Conservation (phyloP, 2,797 vertebrate genomes). For the Sarcoramphus papa region DNA sequence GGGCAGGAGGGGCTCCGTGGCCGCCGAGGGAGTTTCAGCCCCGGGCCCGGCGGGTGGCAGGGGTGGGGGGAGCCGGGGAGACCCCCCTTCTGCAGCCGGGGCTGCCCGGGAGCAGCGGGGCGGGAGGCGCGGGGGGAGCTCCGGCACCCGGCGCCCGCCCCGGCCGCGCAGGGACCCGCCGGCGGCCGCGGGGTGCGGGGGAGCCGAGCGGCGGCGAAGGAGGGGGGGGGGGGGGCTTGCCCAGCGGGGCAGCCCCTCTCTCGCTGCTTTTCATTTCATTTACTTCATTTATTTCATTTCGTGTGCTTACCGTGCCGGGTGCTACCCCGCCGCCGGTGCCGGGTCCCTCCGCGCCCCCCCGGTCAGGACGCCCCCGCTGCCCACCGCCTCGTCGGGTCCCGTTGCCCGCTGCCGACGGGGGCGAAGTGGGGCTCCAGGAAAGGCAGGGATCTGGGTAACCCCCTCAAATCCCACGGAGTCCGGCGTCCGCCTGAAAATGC, state of each 20-base stretch:
- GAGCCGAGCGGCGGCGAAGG: accelerated
- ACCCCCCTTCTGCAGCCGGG: background rate
- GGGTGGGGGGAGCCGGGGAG: background rate
- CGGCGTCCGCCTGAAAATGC: background rate
- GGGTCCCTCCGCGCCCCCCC: background rate
- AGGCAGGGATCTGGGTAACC: background rate
- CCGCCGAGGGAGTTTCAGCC: background rate
- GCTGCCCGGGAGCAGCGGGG: background rate
- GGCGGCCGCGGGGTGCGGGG: background rate
- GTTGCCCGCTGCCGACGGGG: background rate
- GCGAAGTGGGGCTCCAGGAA: background rate
- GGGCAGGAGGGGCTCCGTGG: background rate
- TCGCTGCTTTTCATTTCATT: background rate
- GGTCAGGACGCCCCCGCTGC: too few relatives aligned
- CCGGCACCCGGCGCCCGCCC: too few relatives aligned
- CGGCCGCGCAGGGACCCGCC: too few relatives aligned
- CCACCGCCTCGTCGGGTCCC: too few relatives aligned
- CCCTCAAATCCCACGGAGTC: background rate
- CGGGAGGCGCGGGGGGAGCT: background rate
- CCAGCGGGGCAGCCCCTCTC: background rate
- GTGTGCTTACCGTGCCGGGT: too few relatives aligned
- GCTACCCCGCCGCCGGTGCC: background rate
- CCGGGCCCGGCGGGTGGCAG: background rate
- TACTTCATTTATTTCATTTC: background rate
- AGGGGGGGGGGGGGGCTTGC: background rate